Evolutionary conservation across 2,797 vertebrate species (phyloP), one percentile per base, ranked within the genome.

Genomic region (Dermochelys coriacea): DNA sequence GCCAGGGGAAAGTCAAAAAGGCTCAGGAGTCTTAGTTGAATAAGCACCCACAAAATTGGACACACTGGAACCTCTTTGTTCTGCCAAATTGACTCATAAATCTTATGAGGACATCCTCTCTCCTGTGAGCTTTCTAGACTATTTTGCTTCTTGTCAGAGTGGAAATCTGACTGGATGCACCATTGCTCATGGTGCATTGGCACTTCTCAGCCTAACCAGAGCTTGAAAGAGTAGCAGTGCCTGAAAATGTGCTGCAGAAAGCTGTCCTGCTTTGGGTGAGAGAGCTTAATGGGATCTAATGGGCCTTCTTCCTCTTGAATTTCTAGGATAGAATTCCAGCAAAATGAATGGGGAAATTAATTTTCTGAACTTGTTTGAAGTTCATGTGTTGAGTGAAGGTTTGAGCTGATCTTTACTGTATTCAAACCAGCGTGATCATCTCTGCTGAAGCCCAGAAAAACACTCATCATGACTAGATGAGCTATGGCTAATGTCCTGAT

Each of bases 291-390:
- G 82, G 10, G 10, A 6, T 71, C 19, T 71, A 41, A 41, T 12
- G 55, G 79, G 45, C 10, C 84, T 93, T 94, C 77, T 18, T 92
- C 49, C 61, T 1, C 2, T 81, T 31, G 15, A 57, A 23, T 54
- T 94, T 54, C 34, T 5, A 54, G 55, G 92, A 34, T 50, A 84
- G 25, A 25, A 45, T 93, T 96, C 79, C 79, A 29, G 83, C 94
- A 50, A 12, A 95, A 87, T 96, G 85, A 95, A 81, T 90, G 94
- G 50, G 88, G 88, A 89, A 91, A 91, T 92, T 87, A 81, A 83
- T 93, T 89, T 86, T 80, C 86, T 90, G 61, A 75, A 9, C 29
- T 71, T 77, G 52, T 80, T 91, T 23, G 81, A 57, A 77, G 85
- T n/a, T 5, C 37, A 3, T 79, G 85, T 81, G 27, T 49, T 49